A percentile compares a stretch with the other conserved stretches of the same genome.
These are phyloP conservation scores for Colletes latitarsis DNA, from an alignment of 1,140 invertebrate species.

Conservation along the genomic window DNA sequence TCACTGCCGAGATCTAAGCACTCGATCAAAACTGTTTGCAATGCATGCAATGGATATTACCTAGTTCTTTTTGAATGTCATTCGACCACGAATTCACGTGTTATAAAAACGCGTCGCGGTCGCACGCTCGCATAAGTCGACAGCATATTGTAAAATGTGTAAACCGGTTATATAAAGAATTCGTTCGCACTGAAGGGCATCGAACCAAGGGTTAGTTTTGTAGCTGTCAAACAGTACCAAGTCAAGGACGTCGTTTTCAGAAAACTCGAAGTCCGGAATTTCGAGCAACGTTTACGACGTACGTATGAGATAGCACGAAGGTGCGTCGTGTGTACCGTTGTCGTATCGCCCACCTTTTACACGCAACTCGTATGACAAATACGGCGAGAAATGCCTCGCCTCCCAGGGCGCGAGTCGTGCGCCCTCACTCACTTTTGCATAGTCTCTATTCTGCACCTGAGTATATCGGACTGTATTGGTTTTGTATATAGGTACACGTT, in stretches of 20 bases:
- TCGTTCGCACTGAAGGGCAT: conserved; percentile 42
- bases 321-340: conserved; percentile 34
- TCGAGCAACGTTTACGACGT: conserved; percentile 25
- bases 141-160: conserved; percentile 56
- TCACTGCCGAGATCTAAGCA: conserved; percentile 29
- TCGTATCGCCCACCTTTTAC: conserved; percentile 63
- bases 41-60: conserved; percentile 46
- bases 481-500: conserved; percentile 12
- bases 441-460: conserved; percentile 43
- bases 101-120: conserved; percentile 46
- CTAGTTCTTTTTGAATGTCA: conserved; percentile 45
- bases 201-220: conserved; percentile 56
- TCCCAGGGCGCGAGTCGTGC: conserved; percentile 55
- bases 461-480: conserved; percentile 34
- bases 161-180: conserved; percentile 59
- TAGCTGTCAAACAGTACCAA: conserved; percentile 62
- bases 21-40: conserved; percentile 26
- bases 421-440: conserved; percentile 54
- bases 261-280: background rate
- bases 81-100: conserved; percentile 49
- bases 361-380: conserved; percentile 61
- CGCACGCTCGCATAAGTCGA: conserved; percentile 20
- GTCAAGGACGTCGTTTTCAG: conserved; percentile 38
- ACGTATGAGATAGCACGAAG: conserved; percentile 23
- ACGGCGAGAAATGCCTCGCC: conserved; percentile 66